These are phyloP conservation scores for Pygoscelis antarcticus DNA, from an alignment of 2,113 vertebrate genomes.

Conservation along the genomic window DNA sequence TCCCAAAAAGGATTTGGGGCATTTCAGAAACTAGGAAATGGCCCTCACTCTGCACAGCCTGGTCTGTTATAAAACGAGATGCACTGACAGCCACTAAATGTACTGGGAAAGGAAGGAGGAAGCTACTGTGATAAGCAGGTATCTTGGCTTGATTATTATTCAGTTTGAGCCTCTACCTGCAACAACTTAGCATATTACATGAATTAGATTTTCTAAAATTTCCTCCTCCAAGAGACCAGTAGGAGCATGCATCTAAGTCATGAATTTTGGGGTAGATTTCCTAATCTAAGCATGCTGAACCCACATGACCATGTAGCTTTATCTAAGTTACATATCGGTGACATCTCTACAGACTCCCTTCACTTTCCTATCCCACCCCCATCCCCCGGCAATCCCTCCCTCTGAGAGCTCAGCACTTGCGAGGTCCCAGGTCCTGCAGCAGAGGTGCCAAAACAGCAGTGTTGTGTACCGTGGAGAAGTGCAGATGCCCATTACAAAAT, in stretches of 20 bases:
- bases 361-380: neutral
- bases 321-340: neutral
- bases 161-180: neutral
- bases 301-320: neutral
- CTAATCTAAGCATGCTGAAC: neutral
- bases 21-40: neutral
- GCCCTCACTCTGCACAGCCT: neutral
- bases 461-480: neutral
- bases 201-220: neutral
- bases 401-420: neutral
- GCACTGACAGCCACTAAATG: neutral
- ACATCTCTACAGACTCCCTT: neutral
- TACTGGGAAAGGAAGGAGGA: neutral
- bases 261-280: neutral
- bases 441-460: neutral
- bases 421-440: neutral
- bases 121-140: neutral
- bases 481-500: neutral
- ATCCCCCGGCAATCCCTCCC: neutral
- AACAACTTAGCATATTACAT: neutral
- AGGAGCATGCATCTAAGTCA: neutral
- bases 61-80: neutral
- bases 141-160: neutral
- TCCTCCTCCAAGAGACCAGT: neutral
- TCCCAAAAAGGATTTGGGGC: neutral